Percentiles rank a stretch among this genome's conserved stretches.
Evolutionary conservation across 92 coral and sea anemone genomes (phyloP).

Genomic region (Heliopora coerulea): DNA sequence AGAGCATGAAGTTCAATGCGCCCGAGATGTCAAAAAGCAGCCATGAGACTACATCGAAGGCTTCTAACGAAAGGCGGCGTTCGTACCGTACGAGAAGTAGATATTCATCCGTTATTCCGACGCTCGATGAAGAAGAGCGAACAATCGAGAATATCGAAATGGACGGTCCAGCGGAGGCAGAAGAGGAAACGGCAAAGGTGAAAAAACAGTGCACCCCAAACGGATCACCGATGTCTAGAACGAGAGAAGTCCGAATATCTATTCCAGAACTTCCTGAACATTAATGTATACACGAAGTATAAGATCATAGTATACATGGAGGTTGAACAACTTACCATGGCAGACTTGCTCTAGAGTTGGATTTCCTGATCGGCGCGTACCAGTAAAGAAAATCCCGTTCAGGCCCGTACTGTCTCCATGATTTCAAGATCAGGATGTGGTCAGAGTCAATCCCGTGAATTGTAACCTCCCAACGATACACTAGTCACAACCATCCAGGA

Average conservation of each 20-base stretch:
- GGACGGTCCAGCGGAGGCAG: neutral
- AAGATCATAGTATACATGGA: no score
- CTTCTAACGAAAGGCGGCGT: slow-evolving; percentile 64
- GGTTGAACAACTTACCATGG: no score
- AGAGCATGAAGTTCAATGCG: slow-evolving; percentile 78
- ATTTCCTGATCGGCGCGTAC: no score
- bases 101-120: slow-evolving; percentile 69
- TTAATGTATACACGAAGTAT: slow-evolving; percentile 48
- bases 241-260: slow-evolving; percentile 59
- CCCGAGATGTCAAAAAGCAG: slow-evolving; percentile 58
- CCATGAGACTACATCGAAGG: slow-evolving; percentile 48
- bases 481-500: no score
- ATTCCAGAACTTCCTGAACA: slow-evolving; percentile 91
- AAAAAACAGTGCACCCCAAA: slow-evolving; percentile 32
- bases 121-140: slow-evolving; percentile 40
- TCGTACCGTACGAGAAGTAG: slow-evolving; percentile 60
- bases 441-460: no score
- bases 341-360: no score
- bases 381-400: no score
- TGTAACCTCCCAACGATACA: no score
- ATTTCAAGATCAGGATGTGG: no score
- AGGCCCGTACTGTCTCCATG: no score
- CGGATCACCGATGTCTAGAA: slow-evolving; percentile 53
- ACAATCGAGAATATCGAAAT: slow-evolving; percentile 6
- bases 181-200: neutral